Percentiles rank a stretch among this genome's conserved stretches.
phyloP scores from a whole-genome alignment of 2,797 vertebrate species.

The Chelonia mydas region DNA sequence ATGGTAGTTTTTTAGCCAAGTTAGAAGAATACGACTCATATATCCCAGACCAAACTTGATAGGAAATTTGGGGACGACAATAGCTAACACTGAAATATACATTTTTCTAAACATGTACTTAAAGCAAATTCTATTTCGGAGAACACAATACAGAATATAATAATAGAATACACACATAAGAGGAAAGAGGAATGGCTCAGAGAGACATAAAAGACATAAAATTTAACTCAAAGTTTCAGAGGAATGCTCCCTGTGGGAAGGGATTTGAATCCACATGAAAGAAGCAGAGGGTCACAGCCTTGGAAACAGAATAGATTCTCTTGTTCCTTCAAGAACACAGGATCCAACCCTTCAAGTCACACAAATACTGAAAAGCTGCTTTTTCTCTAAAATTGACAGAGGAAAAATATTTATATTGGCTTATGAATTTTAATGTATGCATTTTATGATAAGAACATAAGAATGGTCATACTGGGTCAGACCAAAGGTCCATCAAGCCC shows the following conservation, averaged over 20 bases:
- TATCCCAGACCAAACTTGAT: accelerated
- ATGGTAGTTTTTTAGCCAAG: neutral
- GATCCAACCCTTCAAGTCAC: no score
- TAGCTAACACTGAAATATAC: no score
- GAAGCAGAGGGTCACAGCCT: neutral
- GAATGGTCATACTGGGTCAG: no score
- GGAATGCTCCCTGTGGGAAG: neutral
- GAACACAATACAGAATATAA: neutral
- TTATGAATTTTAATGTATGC: no score
- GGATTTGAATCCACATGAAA: neutral
- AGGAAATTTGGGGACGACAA: neutral
- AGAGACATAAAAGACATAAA: accelerated
- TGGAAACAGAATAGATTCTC: no score
- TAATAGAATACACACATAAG: neutral
- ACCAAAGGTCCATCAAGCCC: no score
- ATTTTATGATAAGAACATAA: no score
- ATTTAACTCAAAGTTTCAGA: neutral
- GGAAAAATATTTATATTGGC: neutral
- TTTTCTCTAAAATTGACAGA: neutral
- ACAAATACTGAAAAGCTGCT: no score
- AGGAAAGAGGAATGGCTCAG: neutral
- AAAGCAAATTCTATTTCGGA: neutral
- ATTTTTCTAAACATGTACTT: neutral
- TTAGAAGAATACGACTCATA: neutral
- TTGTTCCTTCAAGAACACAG: accelerated